phyloP scores from a whole-genome alignment of 2,797 vertebrate species.

The Neostethus bicornis region DNA sequence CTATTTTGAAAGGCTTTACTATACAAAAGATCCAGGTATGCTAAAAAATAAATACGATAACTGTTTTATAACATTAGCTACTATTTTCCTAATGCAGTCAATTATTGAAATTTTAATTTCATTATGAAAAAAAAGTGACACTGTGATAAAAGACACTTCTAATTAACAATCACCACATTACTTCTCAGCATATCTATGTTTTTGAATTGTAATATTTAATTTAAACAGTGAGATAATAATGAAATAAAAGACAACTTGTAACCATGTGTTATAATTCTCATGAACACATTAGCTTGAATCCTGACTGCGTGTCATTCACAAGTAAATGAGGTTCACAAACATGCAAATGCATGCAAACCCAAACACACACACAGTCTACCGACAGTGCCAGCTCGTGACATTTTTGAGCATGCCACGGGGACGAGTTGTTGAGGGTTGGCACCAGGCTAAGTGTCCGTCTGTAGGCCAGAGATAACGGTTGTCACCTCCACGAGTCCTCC shows the following conservation, averaged over 20 bases:
- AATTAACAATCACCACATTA: too few species aligned
- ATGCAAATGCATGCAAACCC: conserved; percentile 30
- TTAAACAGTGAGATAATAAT: conserved; percentile 8
- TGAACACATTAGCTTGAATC: conserved; percentile 7
- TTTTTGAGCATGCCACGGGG: conserved; percentile 75
- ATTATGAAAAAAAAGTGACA: too few species aligned
- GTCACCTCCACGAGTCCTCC: conserved; percentile 68
- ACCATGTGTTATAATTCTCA: conserved; percentile 36
- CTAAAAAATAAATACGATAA: too few species aligned
- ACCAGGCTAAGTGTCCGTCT: conserved; percentile 74
- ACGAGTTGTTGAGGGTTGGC: conserved; percentile 72
- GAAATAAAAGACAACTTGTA: background rate
- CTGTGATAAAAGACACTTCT: too few species aligned
- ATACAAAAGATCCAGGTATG: too few species aligned
- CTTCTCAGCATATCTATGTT: too few species aligned
- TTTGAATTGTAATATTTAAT: too few species aligned
- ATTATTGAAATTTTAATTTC: too few species aligned
- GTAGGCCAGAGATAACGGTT: conserved; percentile 77
- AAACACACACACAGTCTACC: conserved; percentile 18
- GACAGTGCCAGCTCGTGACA: conserved; percentile 68
- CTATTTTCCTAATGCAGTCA: too few species aligned
- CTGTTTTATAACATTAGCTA: too few species aligned
- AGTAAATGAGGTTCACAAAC: conserved; percentile 29
- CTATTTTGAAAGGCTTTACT: too few species aligned
- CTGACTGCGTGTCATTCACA: conserved; percentile 5